Evolutionary conservation across 2,113 vertebrate species (phyloP).

Genomic region (Dermatemys mawii): DNA sequence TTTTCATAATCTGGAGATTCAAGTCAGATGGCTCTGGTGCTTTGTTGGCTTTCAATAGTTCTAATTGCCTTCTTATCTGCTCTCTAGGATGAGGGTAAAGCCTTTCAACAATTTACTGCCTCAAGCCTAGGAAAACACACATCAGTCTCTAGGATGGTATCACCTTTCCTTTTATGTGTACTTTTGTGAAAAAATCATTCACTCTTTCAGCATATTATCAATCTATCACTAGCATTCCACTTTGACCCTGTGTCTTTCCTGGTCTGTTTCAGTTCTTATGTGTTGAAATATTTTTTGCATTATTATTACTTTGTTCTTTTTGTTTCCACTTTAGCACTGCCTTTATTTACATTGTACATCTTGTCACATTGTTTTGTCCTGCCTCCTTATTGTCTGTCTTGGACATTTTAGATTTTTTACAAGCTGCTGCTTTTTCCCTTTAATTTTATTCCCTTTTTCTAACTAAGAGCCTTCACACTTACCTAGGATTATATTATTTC

Average conservation of each 20-base stretch:
- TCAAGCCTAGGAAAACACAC: conserved; percentile 51
- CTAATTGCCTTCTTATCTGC: conserved; percentile 60
- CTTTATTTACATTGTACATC: conserved; percentile 19
- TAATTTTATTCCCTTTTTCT: background rate
- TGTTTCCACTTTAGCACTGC: conserved; percentile 26
- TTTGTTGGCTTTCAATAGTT: conserved; percentile 57
- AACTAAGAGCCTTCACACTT: background rate
- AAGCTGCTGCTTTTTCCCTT: background rate
- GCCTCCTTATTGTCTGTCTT: background rate
- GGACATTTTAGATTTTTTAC: background rate
- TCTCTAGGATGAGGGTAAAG: conserved; percentile 41
- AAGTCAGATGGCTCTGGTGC: conserved; percentile 3
- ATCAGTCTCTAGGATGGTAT: conserved; percentile 58
- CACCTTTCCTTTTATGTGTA: conserved; percentile 51
- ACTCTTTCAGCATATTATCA: conserved; percentile 20
- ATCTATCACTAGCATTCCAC: conserved; percentile 62
- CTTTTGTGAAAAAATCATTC: conserved; percentile 60
- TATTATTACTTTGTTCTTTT: background rate
- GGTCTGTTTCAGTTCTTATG: conserved; percentile 47
- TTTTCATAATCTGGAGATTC: conserved; percentile 23
- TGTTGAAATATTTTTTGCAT: background rate
- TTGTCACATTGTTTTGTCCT: background rate
- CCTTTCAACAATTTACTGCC: conserved; percentile 40
- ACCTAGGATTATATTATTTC: background rate
- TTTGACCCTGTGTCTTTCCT: conserved; percentile 46